Base-by-base conservation (phyloP, 2,797 vertebrate genomes). In the Schizopygopsis pylzovi region DNA sequence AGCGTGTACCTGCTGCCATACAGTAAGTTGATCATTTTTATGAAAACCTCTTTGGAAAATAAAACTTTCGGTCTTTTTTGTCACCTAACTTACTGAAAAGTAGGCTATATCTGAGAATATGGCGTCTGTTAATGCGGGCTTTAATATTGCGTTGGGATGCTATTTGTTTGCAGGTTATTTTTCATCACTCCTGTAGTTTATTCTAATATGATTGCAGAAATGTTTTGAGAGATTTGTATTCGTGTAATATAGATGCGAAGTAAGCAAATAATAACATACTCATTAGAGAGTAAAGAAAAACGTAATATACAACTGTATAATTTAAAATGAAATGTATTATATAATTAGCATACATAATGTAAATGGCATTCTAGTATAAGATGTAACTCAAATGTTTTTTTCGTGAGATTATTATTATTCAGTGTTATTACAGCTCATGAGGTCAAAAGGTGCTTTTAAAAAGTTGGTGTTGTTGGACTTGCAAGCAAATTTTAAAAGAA, bases 11-110 rank as follows among this genome's bases (percentile, higher is more conserved):
- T 39, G 22, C 49, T 59, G 72, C 16, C 22, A 49, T 13, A 71
- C 49, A 49, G 80, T 82, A 68, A 82, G 80, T 82, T 33, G 16
- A 16, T 28, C 16, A 1, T 22, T 25, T 56, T 52, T 67, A 39
- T 56, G 1, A 16, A 18, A 41, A 6, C 65, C 39, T 79, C 16
- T 12, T 65, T 79, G 4, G 18, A 43, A 43, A 59, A 28, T 1
- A 33, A 43, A 65, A 67, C 39, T 37, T 80, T 61, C 8, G 11
- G 37, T 39, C 0, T n/a, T 56, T 61, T 59, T 59, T 37, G 33
- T 16, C 25, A 59, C 37, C 0, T n/a, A 39, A 39, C 67, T 41
- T 20, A 22, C 9, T 70, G 9, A 70, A 70, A 41, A 70, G 18
- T 77, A 45, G 43, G 43, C 43, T 45, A 22, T n/a, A 41, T 59